Evolutionary conservation across 2,113 vertebrate species (phyloP), one percentile per base, ranked within the genome.

Genomic region (Rutilus rutilus): DNA sequence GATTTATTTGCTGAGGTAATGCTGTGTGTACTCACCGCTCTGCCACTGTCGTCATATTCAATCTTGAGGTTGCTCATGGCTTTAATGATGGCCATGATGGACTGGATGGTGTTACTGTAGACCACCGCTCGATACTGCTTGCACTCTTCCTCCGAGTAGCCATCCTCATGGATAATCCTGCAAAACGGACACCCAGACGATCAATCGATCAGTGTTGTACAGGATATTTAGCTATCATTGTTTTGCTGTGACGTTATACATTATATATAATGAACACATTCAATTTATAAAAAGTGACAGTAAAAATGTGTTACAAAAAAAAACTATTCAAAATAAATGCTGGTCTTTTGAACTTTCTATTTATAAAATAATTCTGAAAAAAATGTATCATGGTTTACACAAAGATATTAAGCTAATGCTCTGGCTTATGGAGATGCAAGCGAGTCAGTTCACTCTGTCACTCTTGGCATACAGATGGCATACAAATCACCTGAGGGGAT

Each of bases 101-200:
- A 99, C 94, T 99, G 98, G 94, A 98, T 98, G 92, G 97, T 99
- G 95, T 99, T 99, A 95, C 98, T 99, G 95, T 97, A 99, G 85
- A 99, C 98, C 27, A 99, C 97, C 0, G 97, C 98, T 92, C 96
- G 96, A 95, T 99, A 99, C 92, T 99, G 97, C 93, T 97, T 96
- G 89, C 98, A 98, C 77, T 99, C 98, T 11, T 99, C 98, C 93
- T 99, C 98, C 5, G 98, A 98, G 91, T 99, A 99, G 81, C 98
- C 98, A 6, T 98, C 97, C 91, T 99, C 98, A 0, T 99, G 98
- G 91, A 99, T 99, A 89, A 99, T 99, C 95, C 98, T 97, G 92
- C 71, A 74, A 45, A 81, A 52, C n/a, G 33, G 10, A 74, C 5
- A 17, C 62, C 83, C 10, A 39, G 50, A 75, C 14, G 8, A 19